Base-by-base conservation (phyloP, 2,888 invertebrate genomes). In the Thecocarcelia acutangulata region DNA sequence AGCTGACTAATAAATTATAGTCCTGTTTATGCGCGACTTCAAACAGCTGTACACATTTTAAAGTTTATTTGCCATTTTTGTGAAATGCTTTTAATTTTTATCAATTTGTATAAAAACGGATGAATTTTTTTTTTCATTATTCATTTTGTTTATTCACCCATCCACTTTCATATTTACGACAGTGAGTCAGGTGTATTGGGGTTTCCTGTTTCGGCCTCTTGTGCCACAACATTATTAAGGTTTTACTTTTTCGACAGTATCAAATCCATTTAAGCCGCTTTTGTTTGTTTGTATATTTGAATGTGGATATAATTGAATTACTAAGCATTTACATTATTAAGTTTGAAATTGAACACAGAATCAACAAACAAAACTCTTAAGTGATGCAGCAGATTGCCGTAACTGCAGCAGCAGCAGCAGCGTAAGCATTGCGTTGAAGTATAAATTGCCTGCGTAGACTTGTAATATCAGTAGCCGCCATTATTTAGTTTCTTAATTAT, bases 1-100 rank as follows among this genome's bases (percentile, higher is more conserved):
- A 74, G 13, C n/a, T 50, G 44, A n/a, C 24, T 66, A 64, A 64
- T 54, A 50, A 46, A 15, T 46, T 15, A 46, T 0, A 46, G 17
- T 46, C 46, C 17, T 46, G 1, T 9, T 52, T n/a, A 8, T 13
- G n/a, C 8, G 13, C 28, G n/a, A 54, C 12, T 48, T 52, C 63
- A 52, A 66, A 50, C 56, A 69, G 68, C 63, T 64, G 68, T 58
- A n/a, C n/a, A n/a, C n/a, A 63, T 56, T 74, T 58, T 74, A 79
- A 73, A 73, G 72, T 52, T 79, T 73, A 42, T 52, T 69, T 44
- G 28, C 44, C 24, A 59, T 79, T 74, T 56, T 74, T 74, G 68
- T 75, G 58, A 64, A 72, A 70, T 58, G 75, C 75, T 80, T 75
- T 75, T 75, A 80, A 52, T 64, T 40, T 64, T 75, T 74, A 80